Evolutionary conservation across 2,797 vertebrate genomes (phyloP).

Genomic region (Sternotherus odoratus): DNA sequence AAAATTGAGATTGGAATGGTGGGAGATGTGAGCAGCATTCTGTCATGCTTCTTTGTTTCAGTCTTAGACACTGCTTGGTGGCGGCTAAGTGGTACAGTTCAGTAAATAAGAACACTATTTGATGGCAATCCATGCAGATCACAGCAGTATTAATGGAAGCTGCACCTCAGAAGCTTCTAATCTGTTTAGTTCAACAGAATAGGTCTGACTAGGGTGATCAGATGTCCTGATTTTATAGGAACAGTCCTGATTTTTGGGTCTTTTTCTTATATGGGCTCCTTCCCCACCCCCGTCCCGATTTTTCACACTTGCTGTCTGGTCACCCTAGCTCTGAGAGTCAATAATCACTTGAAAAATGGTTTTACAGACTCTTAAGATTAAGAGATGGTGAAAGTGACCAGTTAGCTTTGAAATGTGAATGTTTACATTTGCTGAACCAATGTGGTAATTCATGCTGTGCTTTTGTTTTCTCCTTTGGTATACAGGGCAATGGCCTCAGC

Average conservation of each 20-base stretch:
- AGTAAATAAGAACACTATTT: neutral
- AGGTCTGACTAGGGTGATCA: too few species aligned
- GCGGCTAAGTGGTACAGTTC: neutral
- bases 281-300: too few species aligned
- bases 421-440: neutral
- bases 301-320: too few species aligned
- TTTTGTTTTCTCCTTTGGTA: neutral
- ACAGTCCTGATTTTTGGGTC: too few species aligned
- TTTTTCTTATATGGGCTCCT: too few species aligned
- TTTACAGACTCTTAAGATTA: neutral
- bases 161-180: neutral
- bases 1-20: neutral
- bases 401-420: neutral
- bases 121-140: neutral
- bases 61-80: neutral
- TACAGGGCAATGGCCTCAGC: slow-evolving; percentile 79
- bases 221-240: too few species aligned
- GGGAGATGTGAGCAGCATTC: neutral
- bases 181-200: neutral
- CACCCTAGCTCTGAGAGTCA: neutral
- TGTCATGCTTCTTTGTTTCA: neutral
- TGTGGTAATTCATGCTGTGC: neutral
- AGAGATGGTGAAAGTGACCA: neutral
- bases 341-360: neutral
- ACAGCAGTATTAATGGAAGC: neutral